Conservation (phyloP, 2,888 invertebrate genomes). For the Phytoseiulus persimilis region DNA sequence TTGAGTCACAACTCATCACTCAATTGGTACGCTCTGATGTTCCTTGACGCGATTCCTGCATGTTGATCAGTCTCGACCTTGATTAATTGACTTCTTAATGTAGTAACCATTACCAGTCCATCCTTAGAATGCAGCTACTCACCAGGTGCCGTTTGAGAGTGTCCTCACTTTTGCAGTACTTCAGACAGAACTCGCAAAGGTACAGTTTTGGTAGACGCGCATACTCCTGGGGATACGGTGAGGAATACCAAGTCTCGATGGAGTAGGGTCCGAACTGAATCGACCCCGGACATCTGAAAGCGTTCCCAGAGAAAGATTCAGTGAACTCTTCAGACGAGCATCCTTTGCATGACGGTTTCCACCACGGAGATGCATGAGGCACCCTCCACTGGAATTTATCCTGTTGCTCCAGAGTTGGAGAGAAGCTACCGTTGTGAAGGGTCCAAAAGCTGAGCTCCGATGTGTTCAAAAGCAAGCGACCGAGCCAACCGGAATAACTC, state of each 20-base stretch:
- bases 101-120: too few relatives aligned
- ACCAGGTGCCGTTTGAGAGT: conserved; percentile 82
- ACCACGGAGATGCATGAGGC: background rate
- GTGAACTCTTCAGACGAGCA: background rate
- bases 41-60: too few relatives aligned
- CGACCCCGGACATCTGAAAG: conserved; percentile 65
- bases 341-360: background rate
- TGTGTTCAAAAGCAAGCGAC: conserved; percentile 58
- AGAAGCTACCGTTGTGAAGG: conserved; percentile 45
- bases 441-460: conserved; percentile 12
- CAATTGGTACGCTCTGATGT: too few relatives aligned
- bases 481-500: conserved; percentile 74
- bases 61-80: too few relatives aligned
- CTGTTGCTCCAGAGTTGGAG: background rate
- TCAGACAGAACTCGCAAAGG: conserved; percentile 93
- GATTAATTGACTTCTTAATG: too few relatives aligned
- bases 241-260: conserved; percentile 96
- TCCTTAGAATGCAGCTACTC: conserved; percentile 47
- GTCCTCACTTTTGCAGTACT: conserved; percentile 89
- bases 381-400: background rate
- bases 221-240: conserved; percentile 97
- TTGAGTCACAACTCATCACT: conserved; percentile 5
- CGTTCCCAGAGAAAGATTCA: background rate
- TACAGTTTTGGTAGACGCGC: conserved; percentile 84
- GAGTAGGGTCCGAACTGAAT: conserved; percentile 94